A percentile compares a stretch with the other conserved stretches of the same genome.
phyloP scores from a whole-genome alignment of 2,113 vertebrate genomes.

The Rhinolophus ferrumequinum region DNA sequence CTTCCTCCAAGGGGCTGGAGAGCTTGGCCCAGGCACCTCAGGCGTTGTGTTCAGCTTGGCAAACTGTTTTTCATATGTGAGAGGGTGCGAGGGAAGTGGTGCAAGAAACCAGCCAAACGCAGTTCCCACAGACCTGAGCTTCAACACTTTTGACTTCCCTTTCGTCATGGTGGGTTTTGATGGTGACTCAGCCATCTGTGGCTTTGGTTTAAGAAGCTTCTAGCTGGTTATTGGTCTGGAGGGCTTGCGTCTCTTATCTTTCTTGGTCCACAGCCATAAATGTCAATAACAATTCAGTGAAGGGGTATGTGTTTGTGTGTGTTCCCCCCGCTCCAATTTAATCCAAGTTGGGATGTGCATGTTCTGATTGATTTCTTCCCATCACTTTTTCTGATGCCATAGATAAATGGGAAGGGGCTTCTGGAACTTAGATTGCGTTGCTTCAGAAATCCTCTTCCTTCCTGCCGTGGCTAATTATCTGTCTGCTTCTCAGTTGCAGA shows the following conservation, averaged over 20 bases:
- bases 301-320: background rate
- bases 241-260: background rate
- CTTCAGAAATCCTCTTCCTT: background rate
- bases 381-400: background rate
- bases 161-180: slow-evolving; percentile 49
- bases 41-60: slow-evolving; percentile 2
- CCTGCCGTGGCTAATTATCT: slow-evolving; percentile 41
- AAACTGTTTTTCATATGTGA: background rate
- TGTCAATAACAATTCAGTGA: background rate
- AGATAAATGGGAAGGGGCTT: background rate
- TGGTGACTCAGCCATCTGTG: slow-evolving; percentile 47
- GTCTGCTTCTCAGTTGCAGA: slow-evolving; percentile 84
- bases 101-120: background rate
- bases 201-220: slow-evolving; percentile 51
- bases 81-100: slow-evolving; percentile 27
- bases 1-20: background rate
- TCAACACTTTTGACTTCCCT: slow-evolving; percentile 45
- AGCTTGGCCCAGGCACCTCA: background rate
- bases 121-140: slow-evolving; percentile 17
- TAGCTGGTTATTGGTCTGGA: background rate
- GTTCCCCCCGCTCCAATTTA: background rate
- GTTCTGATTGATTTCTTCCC: background rate
- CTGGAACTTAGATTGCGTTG: background rate
- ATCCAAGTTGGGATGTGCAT: background rate
- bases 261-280: background rate